Base-by-base conservation (phyloP, 2,797 vertebrate species). In the Natrix natrix region DNA sequence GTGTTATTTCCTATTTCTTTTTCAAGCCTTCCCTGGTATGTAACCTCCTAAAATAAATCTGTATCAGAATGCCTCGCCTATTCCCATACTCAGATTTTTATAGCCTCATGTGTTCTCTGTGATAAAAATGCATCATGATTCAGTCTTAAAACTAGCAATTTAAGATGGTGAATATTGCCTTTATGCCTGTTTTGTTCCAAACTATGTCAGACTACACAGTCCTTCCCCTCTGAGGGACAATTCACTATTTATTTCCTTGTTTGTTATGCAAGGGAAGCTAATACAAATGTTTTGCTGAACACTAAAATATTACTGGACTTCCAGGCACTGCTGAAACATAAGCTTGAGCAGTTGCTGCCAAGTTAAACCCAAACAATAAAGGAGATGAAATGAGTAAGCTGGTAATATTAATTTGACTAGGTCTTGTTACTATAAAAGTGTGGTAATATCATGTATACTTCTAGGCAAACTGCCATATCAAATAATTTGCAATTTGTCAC, bases 1-100 rank as follows among this genome's bases (percentile, higher is more conserved):
- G 11, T 92, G 92, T 48, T 93, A 91, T 93, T 96, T 95, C 92
- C 92, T 74, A 83, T 94, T 91, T 93, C 94, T 94, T 94, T 94
- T 92, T 93, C 78, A 83, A 94, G 94, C 93, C 94, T 88, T 91
- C 61, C 78, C 74, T 93, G 94, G 94, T 92, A 92, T 95, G 95
- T 92, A 95, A 14, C 86, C 66, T 91, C 94, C 94, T 92, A 86
- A 95, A 96, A 95, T 94, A 37, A 95, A 91, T 92, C 92, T 95
- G 93, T 89, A 92, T 95, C 94, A 93, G 92, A 92, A 94, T 90
- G 92, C 7, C 57, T 4, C 66, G 93, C 94, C 89, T 95, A 92
- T 94, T 93, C 91, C 87, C 74, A 91, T 60, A 24, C 92, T 60
- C 24, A 60, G 94, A 93, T 95, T 94, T 78, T 94, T 83, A 92